Conservation (phyloP, 2,113 vertebrate species). For the Callionymus lyra region DNA sequence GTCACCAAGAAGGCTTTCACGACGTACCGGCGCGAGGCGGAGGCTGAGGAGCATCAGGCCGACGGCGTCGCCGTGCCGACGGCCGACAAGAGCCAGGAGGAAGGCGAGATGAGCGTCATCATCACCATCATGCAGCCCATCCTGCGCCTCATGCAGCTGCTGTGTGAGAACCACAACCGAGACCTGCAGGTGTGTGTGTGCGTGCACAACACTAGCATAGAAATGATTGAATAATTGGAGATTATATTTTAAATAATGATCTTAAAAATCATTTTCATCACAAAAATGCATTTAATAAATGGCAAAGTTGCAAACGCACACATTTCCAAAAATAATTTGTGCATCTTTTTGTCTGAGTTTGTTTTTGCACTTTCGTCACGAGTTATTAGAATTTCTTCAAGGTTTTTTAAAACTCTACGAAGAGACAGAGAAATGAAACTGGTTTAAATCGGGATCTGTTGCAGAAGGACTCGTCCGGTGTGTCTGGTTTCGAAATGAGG, state of each 20-base stretch:
- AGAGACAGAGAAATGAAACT: slow-evolving; percentile 51
- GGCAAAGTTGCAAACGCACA: too few relatives aligned
- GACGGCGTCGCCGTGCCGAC: slow-evolving; percentile 69
- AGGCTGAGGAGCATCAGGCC: slow-evolving; percentile 84
- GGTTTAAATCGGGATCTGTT: slow-evolving; percentile 35
- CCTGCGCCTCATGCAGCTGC: slow-evolving; percentile 88
- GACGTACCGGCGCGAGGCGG: slow-evolving; percentile 79
- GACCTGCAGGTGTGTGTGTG: slow-evolving; percentile 84
- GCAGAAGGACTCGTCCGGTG: slow-evolving; percentile 39
- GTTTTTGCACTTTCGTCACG: too few relatives aligned
- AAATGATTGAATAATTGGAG: too few relatives aligned
- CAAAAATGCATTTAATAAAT: too few relatives aligned
- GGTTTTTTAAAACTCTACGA: too few relatives aligned
- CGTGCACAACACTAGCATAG: too few relatives aligned
- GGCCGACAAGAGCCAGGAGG: slow-evolving; percentile 81
- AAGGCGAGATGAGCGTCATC: slow-evolving; percentile 92
- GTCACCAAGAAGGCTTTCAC: slow-evolving; percentile 87
- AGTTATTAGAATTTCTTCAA: too few relatives aligned
- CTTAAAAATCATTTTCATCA: too few relatives aligned
- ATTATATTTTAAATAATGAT: too few relatives aligned
- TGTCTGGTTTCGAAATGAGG: slow-evolving; percentile 56
- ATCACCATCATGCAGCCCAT: slow-evolving; percentile 98
- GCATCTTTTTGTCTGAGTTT: too few relatives aligned
- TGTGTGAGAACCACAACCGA: slow-evolving; percentile 95
- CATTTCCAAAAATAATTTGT: too few relatives aligned